Conservation (phyloP, 1,140 invertebrate genomes). For the Cotesia vestalis region DNA sequence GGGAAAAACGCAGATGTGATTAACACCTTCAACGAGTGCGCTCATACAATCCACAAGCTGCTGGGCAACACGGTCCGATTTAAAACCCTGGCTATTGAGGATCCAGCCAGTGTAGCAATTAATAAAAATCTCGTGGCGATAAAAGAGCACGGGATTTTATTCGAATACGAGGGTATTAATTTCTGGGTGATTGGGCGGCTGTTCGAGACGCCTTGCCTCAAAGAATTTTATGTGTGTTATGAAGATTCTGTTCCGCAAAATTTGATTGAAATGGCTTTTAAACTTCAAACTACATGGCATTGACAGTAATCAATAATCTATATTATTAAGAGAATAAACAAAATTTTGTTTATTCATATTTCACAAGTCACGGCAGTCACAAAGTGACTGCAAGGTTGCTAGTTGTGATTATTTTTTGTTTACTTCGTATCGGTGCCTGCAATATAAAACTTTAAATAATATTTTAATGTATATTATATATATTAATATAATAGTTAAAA, state of each 20-base stretch:
- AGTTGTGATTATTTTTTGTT: no score
- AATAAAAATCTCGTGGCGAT: slow-evolving; percentile 81
- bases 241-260: slow-evolving; percentile 81
- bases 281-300: slow-evolving; percentile 61
- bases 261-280: slow-evolving; percentile 82
- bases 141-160: slow-evolving; percentile 77
- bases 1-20: slow-evolving; percentile 68
- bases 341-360: no score
- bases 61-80: slow-evolving; percentile 75
- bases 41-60: slow-evolving; percentile 75
- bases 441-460: background rate
- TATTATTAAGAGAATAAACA: background rate
- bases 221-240: slow-evolving; percentile 83
- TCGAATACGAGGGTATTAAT: slow-evolving; percentile 64
- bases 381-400: no score
- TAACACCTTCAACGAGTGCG: slow-evolving; percentile 72
- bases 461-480: background rate
- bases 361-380: no score
- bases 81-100: slow-evolving; percentile 69
- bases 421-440: slow-evolving; percentile 3
- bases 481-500: slow-evolving; percentile 22
- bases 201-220: slow-evolving; percentile 75
- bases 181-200: slow-evolving; percentile 70
- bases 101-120: slow-evolving; percentile 68
- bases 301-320: slow-evolving; percentile 25